Percentiles rank a stretch among this genome's conserved stretches.
Conservation (phyloP, 2,888 invertebrate genomes). For the Auanema sp. region DNA sequence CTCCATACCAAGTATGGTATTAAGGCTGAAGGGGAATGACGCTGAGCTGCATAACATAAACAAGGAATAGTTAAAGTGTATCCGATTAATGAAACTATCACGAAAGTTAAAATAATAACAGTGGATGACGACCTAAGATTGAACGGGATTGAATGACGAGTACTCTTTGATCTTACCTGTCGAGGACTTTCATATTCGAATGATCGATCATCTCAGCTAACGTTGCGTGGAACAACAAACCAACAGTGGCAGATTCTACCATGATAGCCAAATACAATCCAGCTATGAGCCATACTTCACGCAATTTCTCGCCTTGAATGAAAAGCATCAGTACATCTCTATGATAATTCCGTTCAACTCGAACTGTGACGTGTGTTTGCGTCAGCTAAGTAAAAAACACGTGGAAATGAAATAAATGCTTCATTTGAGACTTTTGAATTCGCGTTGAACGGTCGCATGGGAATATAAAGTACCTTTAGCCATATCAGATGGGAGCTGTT, state of each 20-base stretch:
- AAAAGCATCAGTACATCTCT: no score
- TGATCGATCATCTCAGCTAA: constrained; percentile 21
- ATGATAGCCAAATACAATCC: constrained; percentile 16
- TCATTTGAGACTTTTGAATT: no score
- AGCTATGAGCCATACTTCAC: constrained; percentile 10
- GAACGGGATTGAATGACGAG: background rate
- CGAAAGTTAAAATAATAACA: constrained; percentile 20
- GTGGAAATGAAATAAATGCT: no score
- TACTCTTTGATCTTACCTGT: constrained; percentile 4
- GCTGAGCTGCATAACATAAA: constrained; percentile 17
- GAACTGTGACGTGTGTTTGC: no score
- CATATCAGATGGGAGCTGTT: no score
- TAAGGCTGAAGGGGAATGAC: constrained; percentile 12
- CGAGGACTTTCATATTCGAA: constrained; percentile 13
- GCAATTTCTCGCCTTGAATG: no score
- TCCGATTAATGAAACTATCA: constrained; percentile 12
- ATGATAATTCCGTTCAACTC: no score
- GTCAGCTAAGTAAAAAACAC: no score
- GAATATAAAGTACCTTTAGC: no score
- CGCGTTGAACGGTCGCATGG: no score
- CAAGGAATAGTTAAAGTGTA: constrained; percentile 13
- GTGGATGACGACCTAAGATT: constrained; percentile 9
- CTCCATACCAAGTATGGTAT: constrained; percentile 21
- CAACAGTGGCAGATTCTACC: constrained; percentile 16
- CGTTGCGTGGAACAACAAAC: constrained; percentile 19